Base-by-base conservation (phyloP, 2,888 invertebrate genomes). In the Psylliodes chrysocephalus region DNA sequence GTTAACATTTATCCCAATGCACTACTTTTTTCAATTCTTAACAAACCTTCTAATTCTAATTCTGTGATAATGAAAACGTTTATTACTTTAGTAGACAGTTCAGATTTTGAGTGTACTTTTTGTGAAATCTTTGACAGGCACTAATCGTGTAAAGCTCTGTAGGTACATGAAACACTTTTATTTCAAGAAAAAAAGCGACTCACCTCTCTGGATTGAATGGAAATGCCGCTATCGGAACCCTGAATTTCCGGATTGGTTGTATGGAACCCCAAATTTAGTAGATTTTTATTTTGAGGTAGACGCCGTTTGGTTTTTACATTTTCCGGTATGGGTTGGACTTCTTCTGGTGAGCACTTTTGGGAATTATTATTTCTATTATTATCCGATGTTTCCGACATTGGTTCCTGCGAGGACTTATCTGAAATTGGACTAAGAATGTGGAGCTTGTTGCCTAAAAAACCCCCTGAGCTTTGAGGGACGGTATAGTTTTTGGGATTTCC, bases 361-460 rank as follows among this genome's bases (percentile, higher is more conserved):
- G 91, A 91, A 76, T 91, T 91, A 77, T 91, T 91, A 78, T 91
- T 90, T 71, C 89, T 89, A 74, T 91, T 92, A 77, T 92, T 91
- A 76, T 93, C 93, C 8, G 91, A 92, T 15, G 91, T 90, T 81
- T 94, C 93, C 5, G 92, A 92, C 15, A 89, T 91, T 12, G 92
- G 93, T 77, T 94, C 94, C 81, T 93, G 93, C 0, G 93, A 93
- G 17, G 94, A 94, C 82, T 94, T 94, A 82, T 94, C 94, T 62
- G 94, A 94, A 76, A 94, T 94, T 15, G 94, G 94, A 75, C 94
- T 94, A 47, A 94, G 85, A 78, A 94, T 93, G 82, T 94, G 93
- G 72, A 94, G 84, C 81, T 94, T 93, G 79, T 85, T 87, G 61
- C 66, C 64, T 40, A 88, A 82, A 80, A 91, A 91, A 78, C 89